Conservation (phyloP, 2,888 invertebrate genomes). For the Scrobipalpa atriplicella region DNA sequence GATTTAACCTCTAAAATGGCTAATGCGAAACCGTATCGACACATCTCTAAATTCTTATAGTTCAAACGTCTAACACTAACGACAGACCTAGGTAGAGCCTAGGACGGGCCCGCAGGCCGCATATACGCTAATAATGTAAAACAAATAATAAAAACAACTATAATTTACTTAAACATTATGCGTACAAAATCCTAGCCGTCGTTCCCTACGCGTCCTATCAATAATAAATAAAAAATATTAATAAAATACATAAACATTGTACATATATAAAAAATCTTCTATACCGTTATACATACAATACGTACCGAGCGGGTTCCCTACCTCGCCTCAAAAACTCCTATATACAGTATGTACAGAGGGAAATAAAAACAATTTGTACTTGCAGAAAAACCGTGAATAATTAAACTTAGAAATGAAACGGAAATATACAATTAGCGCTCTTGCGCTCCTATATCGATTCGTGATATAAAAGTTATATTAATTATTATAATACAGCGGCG, state of each 20-base stretch:
- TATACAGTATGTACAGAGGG: conserved; percentile 82
- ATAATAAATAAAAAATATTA: conserved; percentile 75
- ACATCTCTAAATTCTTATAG: conserved; percentile 58
- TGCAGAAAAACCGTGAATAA: conserved; percentile 79
- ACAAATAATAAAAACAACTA: conserved; percentile 78
- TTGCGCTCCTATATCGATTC: conserved; percentile 48
- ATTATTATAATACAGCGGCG: conserved; percentile 61
- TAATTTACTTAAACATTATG: conserved; percentile 81
- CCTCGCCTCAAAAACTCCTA: conserved; percentile 66
- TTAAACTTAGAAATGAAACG: conserved; percentile 62
- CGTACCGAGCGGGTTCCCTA: conserved; percentile 64
- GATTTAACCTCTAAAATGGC: conserved; percentile 68
- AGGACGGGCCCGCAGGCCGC: conserved; percentile 56
- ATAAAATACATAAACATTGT: conserved; percentile 76
- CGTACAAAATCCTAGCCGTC: conserved; percentile 76
- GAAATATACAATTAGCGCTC: conserved; percentile 69
- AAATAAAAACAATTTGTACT: conserved; percentile 84
- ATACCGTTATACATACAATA: conserved; percentile 68
- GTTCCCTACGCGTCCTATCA: conserved; percentile 63
- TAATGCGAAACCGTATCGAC: conserved; percentile 53
- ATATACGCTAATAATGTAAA: conserved; percentile 64
- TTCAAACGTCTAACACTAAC: conserved; percentile 62
- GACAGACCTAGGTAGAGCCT: no score
- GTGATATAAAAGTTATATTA: conserved; percentile 57
- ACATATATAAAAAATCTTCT: conserved; percentile 72